Conservation (phyloP, 2,797 vertebrate genomes). For the Sebastes diploproa region DNA sequence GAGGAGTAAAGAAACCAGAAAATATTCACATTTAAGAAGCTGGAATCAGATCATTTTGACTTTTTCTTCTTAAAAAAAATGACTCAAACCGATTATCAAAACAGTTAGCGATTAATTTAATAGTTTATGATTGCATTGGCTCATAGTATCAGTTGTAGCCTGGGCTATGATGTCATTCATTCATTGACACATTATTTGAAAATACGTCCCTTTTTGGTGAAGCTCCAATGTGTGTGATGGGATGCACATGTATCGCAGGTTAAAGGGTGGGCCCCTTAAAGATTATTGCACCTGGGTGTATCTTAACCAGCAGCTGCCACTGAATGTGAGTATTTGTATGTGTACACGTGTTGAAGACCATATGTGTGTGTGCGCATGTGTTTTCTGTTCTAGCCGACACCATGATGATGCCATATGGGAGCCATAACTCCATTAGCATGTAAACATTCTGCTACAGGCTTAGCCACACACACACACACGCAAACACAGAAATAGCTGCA, state of each 20-base stretch:
- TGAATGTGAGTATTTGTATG: background rate
- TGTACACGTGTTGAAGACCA: background rate
- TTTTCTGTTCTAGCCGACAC: slow-evolving; percentile 27
- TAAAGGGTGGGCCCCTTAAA: background rate
- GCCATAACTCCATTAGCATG: slow-evolving; percentile 69
- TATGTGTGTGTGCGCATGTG: background rate
- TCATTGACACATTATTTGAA: background rate
- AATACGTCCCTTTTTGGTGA: background rate
- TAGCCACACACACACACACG: slow-evolving; percentile 18
- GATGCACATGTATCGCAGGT: background rate
- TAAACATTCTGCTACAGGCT: slow-evolving; percentile 61
- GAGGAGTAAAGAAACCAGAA: too few relatives aligned
- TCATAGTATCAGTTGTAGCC: background rate
- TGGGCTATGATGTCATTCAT: background rate
- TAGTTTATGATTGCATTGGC: background rate
- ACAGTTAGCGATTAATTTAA: accelerated
- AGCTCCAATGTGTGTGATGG: background rate
- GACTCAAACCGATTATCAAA: too few relatives aligned
- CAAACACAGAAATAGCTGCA: background rate
- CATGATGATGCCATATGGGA: slow-evolving; percentile 74
- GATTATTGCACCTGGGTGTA: background rate
- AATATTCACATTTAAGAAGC: too few relatives aligned
- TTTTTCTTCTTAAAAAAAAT: too few relatives aligned
- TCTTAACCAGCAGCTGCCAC: slow-evolving; percentile 38
- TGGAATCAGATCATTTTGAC: accelerated